phyloP scores from a whole-genome alignment of 2,113 vertebrate genomes.

The Campylomormyrus tamandua region DNA sequence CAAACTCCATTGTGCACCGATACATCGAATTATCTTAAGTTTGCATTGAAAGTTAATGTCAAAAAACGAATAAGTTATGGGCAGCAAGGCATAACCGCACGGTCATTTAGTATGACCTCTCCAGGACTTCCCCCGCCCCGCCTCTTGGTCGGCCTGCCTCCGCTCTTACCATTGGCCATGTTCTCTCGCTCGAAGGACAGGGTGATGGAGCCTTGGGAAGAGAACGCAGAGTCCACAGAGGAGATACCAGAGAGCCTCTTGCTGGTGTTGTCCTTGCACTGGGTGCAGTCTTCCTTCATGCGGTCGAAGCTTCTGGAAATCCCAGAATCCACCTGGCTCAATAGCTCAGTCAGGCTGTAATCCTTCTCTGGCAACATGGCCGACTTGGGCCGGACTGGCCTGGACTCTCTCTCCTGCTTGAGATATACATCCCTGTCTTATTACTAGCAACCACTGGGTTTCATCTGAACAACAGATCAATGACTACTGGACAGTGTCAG shows the following conservation, averaged over 20 bases:
- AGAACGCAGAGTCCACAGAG: conserved; percentile 93
- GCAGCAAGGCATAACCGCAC: background rate
- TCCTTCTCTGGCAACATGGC: conserved; percentile 76
- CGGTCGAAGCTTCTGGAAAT: conserved; percentile 78
- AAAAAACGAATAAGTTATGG: background rate
- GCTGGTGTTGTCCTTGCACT: conserved; percentile 69
- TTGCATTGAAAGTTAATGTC: background rate
- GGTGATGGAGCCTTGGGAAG: conserved; percentile 88
- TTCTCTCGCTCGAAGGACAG: conserved; percentile 88
- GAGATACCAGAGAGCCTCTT: conserved; percentile 92
- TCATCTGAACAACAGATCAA: background rate
- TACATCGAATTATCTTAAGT: background rate
- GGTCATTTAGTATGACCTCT: background rate
- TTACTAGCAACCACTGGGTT: background rate
- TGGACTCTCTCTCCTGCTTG: conserved; percentile 46
- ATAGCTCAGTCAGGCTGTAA: conserved; percentile 81
- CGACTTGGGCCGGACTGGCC: conserved; percentile 59
- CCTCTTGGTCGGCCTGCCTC: background rate
- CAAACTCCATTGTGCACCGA: background rate
- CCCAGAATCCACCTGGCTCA: conserved; percentile 89
- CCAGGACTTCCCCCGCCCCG: background rate
- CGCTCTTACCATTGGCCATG: conserved; percentile 64
- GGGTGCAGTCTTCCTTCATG: conserved; percentile 76
- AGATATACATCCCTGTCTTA: conserved; percentile 20
- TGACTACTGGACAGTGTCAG: background rate